Evolutionary conservation across 1,140 invertebrate species (phyloP).

Genomic region (Drosophila kanapiae): DNA sequence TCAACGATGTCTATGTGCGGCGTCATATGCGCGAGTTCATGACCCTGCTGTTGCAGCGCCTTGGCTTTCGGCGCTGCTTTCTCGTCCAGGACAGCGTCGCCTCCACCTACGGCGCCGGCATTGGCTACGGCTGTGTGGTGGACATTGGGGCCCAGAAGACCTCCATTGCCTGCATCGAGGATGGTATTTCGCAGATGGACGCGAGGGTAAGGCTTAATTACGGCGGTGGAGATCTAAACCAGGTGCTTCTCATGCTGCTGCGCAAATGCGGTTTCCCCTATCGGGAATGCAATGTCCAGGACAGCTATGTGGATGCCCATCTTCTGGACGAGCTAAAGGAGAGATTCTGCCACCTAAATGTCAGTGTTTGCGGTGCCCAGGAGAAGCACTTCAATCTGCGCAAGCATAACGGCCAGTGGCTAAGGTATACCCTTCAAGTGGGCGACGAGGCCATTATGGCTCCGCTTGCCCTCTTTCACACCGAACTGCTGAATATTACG

Average conservation of each 20-base stretch:
- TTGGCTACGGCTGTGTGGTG: slow-evolving; percentile 96
- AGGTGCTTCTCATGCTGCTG: slow-evolving; percentile 94
- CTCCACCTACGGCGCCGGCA: slow-evolving; percentile 96
- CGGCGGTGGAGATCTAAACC: slow-evolving; percentile 95
- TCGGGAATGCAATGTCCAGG: slow-evolving; percentile 89
- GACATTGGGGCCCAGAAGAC: slow-evolving; percentile 98
- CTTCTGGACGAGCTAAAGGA: slow-evolving; percentile 95
- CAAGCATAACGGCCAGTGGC: slow-evolving; percentile 65
- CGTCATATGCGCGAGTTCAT: slow-evolving; percentile 94
- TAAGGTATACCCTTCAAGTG: slow-evolving; percentile 93
- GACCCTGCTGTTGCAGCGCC: slow-evolving; percentile 91
- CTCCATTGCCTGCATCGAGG: slow-evolving; percentile 97
- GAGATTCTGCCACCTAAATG: slow-evolving; percentile 95
- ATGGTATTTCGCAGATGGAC: slow-evolving; percentile 96
- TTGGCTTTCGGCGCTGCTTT: slow-evolving; percentile 96
- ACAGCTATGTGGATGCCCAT: slow-evolving; percentile 89
- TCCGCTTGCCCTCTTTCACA: slow-evolving; percentile 94
- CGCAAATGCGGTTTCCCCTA: slow-evolving; percentile 96
- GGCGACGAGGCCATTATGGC: slow-evolving; percentile 97
- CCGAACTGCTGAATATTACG: slow-evolving; percentile 94
- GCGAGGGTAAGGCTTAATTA: slow-evolving; percentile 94
- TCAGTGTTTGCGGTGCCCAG: slow-evolving; percentile 86
- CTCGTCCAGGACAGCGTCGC: slow-evolving; percentile 94
- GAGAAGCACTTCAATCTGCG: slow-evolving; percentile 83
- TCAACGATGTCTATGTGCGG: slow-evolving; percentile 96